phyloP scores from a whole-genome alignment of 2,113 vertebrate species.

The Lontra canadensis region DNA sequence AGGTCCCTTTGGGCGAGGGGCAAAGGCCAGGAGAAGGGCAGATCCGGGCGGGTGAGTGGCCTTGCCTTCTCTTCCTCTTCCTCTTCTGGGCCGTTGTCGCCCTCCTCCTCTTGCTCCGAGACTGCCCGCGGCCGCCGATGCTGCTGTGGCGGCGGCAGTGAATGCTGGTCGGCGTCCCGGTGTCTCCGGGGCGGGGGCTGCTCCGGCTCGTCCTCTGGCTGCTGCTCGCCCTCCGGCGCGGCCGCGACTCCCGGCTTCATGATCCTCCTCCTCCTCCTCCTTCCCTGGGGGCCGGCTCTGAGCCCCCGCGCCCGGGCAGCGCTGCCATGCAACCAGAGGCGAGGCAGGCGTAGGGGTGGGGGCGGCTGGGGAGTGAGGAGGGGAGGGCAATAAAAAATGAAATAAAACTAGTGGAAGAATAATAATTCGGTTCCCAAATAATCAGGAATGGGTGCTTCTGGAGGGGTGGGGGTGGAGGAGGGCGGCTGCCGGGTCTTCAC shows the following conservation, averaged over 20 bases:
- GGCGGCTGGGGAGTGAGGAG: constrained; percentile 26
- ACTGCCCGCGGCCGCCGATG: constrained; percentile 44
- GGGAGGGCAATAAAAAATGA: constrained; percentile 16
- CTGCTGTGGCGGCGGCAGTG: constrained; percentile 46
- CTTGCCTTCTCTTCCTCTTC: constrained; percentile 52
- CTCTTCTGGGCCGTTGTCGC: constrained; percentile 21
- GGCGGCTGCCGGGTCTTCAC: constrained; percentile 53
- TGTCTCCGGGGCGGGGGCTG: constrained; percentile 73
- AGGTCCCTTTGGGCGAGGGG: constrained; percentile 43
- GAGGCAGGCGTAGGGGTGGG: constrained; percentile 63
- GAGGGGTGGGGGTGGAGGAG: constrained; percentile 17
- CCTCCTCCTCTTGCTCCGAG: constrained; percentile 32
- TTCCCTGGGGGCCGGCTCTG: constrained; percentile 73
- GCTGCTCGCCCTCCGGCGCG: constrained; percentile 75
- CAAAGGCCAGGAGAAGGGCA: constrained; percentile 1
- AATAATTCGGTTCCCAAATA: constrained; percentile 36
- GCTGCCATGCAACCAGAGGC: constrained; percentile 80
- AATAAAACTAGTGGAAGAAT: constrained; percentile 54
- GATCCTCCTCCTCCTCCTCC: constrained; percentile 72
- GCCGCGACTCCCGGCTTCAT: constrained; percentile 73
- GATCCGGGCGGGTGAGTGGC: constrained; percentile 38
- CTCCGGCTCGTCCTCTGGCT: constrained; percentile 75
- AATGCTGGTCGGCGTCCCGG: constrained; percentile 55
- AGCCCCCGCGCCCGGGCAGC: constrained; percentile 74
- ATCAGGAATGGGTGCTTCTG: constrained; percentile 47